phyloP scores from a whole-genome alignment of 2,113 vertebrate species.

The Lutjanus erythropterus region DNA sequence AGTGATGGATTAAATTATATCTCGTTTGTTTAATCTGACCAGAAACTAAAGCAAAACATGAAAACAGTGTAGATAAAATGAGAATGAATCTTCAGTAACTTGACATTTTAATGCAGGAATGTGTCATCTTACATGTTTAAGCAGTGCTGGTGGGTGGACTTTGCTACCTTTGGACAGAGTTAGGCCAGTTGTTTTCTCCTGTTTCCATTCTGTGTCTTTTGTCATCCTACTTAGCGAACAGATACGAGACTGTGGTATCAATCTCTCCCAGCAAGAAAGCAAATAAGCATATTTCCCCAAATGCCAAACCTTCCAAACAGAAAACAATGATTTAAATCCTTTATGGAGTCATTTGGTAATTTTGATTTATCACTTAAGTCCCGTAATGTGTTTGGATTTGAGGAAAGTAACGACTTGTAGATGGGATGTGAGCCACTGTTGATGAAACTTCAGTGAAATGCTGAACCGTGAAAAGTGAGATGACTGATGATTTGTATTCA shows the following conservation, averaged over 20 bases:
- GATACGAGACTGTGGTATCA: neutral
- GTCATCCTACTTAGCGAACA: neutral
- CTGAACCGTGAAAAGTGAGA: conserved; percentile 2
- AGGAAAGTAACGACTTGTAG: neutral
- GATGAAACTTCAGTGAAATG: conserved; percentile 14
- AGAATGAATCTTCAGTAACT: no score
- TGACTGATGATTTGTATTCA: conserved; percentile 25
- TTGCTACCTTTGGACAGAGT: neutral
- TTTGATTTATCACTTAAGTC: neutral
- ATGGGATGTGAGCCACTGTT: neutral
- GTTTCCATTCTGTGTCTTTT: neutral
- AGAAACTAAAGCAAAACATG: no score
- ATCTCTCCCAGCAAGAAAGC: neutral
- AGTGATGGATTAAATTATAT: neutral
- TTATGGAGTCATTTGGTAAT: neutral
- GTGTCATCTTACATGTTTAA: no score
- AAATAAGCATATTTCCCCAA: neutral
- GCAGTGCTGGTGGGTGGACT: neutral
- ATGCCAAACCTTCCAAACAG: neutral
- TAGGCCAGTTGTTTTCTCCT: neutral
- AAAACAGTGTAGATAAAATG: no score
- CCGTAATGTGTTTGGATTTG: neutral
- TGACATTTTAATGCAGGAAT: neutral
- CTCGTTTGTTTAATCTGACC: neutral
- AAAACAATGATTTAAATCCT: neutral